Evolutionary conservation across 2,113 vertebrate species (phyloP).

Genomic region (Pituophis catenifer): DNA sequence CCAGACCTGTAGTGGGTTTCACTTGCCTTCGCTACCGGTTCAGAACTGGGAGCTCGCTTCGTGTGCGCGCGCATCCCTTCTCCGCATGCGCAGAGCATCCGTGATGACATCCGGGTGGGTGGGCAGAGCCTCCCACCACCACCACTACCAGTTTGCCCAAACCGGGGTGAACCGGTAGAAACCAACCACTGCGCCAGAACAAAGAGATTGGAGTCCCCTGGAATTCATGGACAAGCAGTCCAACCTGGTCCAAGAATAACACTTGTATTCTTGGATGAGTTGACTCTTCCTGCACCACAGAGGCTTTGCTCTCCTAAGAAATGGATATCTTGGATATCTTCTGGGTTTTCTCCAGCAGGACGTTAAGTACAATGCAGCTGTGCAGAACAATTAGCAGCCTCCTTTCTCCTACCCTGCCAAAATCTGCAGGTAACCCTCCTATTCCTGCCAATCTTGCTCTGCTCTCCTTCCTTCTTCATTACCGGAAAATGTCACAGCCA

Average conservation of each 20-base stretch:
- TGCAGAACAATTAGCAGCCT: conserved; percentile 20
- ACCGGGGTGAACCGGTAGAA: no score
- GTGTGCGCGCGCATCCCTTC: no score
- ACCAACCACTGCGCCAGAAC: no score
- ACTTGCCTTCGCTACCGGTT: no score
- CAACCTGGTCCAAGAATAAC: neutral
- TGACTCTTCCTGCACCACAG: neutral
- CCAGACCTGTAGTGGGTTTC: no score
- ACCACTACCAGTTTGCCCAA: no score
- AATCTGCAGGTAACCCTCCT: neutral
- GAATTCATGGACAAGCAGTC: neutral
- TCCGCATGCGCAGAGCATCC: no score
- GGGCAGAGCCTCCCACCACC: no score
- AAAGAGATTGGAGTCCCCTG: neutral
- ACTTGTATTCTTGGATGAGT: neutral
- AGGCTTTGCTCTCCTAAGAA: neutral
- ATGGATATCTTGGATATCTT: neutral
- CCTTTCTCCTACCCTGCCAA: neutral
- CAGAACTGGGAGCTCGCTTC: no score
- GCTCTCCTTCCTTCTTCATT: conserved; percentile 15
- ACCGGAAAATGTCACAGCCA: neutral
- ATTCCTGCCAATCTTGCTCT: conserved; percentile 5
- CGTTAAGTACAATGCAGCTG: neutral
- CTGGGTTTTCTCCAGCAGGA: neutral
- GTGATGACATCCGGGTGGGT: no score